Percentiles rank a stretch among this genome's conserved stretches.
These are phyloP conservation scores for Dolichoris vasculosae DNA, from an alignment of 1,140 invertebrate genomes.

Conservation along the genomic window DNA sequence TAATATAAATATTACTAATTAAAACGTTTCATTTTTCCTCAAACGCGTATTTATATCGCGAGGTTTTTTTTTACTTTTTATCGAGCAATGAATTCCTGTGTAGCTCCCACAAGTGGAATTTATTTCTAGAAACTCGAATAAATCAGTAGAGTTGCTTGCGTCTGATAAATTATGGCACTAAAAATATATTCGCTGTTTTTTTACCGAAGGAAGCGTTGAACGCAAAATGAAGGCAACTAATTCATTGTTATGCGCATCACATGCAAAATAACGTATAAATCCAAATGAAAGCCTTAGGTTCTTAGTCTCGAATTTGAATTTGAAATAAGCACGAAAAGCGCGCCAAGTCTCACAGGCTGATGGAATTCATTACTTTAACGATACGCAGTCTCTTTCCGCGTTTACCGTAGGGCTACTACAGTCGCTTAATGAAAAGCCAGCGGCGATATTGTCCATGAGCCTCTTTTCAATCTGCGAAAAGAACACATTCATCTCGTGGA, in stretches of 20 bases:
- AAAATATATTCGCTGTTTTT: neutral
- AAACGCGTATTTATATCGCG: no score
- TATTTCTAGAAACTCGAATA: neutral
- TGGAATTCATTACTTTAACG: constrained; percentile 37
- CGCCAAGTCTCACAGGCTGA: neutral
- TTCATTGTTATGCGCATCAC: constrained; percentile 20
- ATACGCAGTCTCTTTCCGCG: constrained; percentile 7
- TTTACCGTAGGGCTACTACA: neutral
- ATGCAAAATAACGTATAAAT: constrained; percentile 29
- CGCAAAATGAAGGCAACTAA: constrained; percentile 12
- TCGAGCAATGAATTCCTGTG: neutral
- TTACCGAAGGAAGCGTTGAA: neutral
- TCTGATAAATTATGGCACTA: neutral
- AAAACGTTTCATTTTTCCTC: no score
- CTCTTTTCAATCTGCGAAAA: neutral
- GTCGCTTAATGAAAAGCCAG: constrained; percentile 1
- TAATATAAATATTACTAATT: no score
- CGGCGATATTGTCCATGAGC: neutral
- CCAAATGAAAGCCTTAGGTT: constrained; percentile 33
- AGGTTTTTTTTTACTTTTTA: no score
- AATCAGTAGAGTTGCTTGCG: neutral
- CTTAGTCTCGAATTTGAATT: constrained; percentile 30
- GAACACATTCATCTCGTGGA: neutral
- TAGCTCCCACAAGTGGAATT: neutral
- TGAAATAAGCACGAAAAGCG: constrained; percentile 29